Evolutionary conservation across 2,797 vertebrate species (phyloP).

Genomic region (Sebastes miniatus): DNA sequence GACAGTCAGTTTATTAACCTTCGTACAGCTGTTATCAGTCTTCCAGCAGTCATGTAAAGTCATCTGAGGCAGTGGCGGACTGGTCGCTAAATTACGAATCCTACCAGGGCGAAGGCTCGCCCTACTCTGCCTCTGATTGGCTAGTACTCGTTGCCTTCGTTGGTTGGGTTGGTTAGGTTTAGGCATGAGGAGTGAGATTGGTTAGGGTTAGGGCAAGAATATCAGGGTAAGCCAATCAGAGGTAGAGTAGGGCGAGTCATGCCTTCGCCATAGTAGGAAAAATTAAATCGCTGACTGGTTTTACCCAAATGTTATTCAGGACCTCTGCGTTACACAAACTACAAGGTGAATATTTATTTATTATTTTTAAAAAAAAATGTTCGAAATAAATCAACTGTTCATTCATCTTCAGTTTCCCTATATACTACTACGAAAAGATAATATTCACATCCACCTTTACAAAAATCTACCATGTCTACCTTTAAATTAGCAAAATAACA

Average conservation of each 20-base stretch:
- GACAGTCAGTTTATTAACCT: constrained; percentile 1
- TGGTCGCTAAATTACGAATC: neutral
- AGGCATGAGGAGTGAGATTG: neutral
- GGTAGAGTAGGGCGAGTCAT: neutral
- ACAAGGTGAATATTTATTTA: no score
- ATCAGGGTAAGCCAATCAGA: neutral
- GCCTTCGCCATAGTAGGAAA: neutral
- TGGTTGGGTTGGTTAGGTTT: neutral
- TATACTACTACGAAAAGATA: no score
- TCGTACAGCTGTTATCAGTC: neutral
- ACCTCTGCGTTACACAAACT: neutral
- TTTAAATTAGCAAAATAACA: no score
- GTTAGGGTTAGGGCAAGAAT: neutral
- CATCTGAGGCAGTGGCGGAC: neutral
- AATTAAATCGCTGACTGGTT: neutral
- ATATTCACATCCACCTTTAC: neutral
- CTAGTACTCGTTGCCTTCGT: neutral
- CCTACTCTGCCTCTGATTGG: neutral
- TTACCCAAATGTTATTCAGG: neutral
- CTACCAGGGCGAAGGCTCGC: neutral
- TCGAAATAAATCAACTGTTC: no score
- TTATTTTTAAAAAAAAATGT: no score
- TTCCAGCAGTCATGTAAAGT: neutral
- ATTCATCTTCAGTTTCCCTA: no score
- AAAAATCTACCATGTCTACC: neutral